phyloP scores from a whole-genome alignment of 2,888 invertebrate genomes.

The Ichneumoninae sp. region DNA sequence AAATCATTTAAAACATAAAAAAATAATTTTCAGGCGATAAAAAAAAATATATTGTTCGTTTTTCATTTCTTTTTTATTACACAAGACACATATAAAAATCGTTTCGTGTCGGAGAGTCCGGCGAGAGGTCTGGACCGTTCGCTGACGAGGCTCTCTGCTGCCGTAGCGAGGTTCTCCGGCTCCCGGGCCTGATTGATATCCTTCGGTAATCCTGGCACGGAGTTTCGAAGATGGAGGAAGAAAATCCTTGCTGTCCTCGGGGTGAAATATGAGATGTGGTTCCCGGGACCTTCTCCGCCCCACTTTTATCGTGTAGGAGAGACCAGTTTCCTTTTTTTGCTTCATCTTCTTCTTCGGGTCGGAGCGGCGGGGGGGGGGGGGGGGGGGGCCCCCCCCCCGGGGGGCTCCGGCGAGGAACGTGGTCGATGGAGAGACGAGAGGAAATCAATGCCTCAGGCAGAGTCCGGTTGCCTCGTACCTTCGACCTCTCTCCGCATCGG shows the following conservation, averaged over 20 bases:
- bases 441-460: constrained; percentile 83
- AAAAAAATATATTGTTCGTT: not conserved
- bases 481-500: constrained; percentile 57
- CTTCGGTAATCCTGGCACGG: constrained; percentile 79
- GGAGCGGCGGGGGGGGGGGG: not conserved
- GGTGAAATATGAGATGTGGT: constrained; percentile 83
- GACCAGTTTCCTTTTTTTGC: constrained; percentile 23
- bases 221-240: constrained; percentile 75
- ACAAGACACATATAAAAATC: not conserved
- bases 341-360: constrained; percentile 52
- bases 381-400: constrained; percentile 70
- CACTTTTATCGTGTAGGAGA: constrained; percentile 23
- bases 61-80: not conserved
- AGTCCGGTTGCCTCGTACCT: constrained; percentile 72
- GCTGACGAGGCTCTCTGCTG: constrained; percentile 31
- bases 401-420: constrained; percentile 77
- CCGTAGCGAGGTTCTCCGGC: not conserved
- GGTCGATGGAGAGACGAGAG: constrained; percentile 83
- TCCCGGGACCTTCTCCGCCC: constrained; percentile 46
- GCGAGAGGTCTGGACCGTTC: constrained; percentile 39
- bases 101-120: constrained; percentile 4
- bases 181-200: constrained; percentile 80
- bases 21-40: too few species aligned
- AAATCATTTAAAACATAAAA: too few species aligned
- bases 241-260: constrained; percentile 83